A percentile compares a stretch with the other conserved stretches of the same genome.
These are phyloP conservation scores for Buathra laborator DNA, from an alignment of 2,888 invertebrate species.

Conservation along the genomic window DNA sequence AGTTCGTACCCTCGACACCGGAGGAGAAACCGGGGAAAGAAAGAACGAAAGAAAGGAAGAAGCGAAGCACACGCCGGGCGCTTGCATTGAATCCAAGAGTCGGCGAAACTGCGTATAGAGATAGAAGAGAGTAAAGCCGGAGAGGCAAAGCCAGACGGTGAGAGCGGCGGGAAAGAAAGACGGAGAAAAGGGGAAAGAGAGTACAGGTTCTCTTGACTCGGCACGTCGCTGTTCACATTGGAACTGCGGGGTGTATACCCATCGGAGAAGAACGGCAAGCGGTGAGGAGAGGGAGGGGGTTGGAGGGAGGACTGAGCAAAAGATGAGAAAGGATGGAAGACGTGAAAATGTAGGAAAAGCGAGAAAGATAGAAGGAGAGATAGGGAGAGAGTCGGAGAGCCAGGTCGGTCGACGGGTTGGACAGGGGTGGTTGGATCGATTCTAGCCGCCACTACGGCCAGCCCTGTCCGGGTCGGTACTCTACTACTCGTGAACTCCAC, in stretches of 20 bases:
- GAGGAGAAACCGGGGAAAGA: not conserved
- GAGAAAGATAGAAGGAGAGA: constrained; percentile 20
- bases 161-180: constrained; percentile 48
- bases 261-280: constrained; percentile 11
- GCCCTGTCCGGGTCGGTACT: constrained; percentile 72
- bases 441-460: constrained; percentile 74
- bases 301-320: constrained; percentile 12
- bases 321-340: constrained; percentile 23
- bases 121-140: not conserved
- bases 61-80: not conserved
- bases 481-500: constrained; percentile 66
- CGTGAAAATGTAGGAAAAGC: constrained; percentile 11
- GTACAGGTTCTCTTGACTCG: constrained; percentile 20
- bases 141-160: constrained; percentile 23
- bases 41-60: constrained; percentile 4
- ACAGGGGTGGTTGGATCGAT: constrained; percentile 78
- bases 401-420: constrained; percentile 68
- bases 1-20: not conserved
- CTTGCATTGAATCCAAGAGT: constrained; percentile 10
- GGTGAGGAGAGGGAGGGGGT: constrained; percentile 3
- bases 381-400: constrained; percentile 58
- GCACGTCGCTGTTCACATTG: constrained; percentile 55
- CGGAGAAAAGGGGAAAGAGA: constrained; percentile 55
- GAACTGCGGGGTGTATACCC: constrained; percentile 35
- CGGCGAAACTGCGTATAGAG: not conserved